Conservation (phyloP, 1,140 invertebrate species). For the Triops longicaudatus region DNA sequence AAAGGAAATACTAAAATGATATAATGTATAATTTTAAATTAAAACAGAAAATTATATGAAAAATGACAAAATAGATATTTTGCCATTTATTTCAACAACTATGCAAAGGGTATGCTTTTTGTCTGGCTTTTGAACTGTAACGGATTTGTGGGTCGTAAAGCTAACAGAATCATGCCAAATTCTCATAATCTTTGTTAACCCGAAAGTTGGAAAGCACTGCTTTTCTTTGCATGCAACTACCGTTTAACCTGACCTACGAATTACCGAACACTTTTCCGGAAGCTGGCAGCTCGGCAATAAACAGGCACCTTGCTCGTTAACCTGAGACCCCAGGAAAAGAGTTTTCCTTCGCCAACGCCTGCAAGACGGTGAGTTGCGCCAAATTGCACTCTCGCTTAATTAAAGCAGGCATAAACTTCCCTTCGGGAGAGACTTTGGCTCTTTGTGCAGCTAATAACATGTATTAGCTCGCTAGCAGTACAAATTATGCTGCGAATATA, state of each 20-base stretch:
- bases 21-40: too few relatives aligned
- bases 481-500: conserved; percentile 14
- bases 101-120: too few relatives aligned
- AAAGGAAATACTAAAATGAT: too few relatives aligned
- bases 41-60: too few relatives aligned
- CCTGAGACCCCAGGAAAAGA: neutral
- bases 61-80: too few relatives aligned
- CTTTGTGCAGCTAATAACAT: neutral
- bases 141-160: too few relatives aligned
- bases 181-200: too few relatives aligned
- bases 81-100: too few relatives aligned
- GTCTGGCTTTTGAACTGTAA: too few relatives aligned
- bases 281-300: neutral
- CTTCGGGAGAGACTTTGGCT: neutral
- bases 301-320: neutral
- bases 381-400: neutral
- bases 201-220: too few relatives aligned
- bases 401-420: neutral
- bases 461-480: neutral
- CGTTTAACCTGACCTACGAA: neutral
- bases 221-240: neutral
- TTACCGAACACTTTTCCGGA: neutral
- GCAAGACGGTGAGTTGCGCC: neutral
- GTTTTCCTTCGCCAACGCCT: neutral
- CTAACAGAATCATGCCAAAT: too few relatives aligned